Conservation (phyloP, 2,888 invertebrate genomes). For the Trissolcus japonicus region DNA sequence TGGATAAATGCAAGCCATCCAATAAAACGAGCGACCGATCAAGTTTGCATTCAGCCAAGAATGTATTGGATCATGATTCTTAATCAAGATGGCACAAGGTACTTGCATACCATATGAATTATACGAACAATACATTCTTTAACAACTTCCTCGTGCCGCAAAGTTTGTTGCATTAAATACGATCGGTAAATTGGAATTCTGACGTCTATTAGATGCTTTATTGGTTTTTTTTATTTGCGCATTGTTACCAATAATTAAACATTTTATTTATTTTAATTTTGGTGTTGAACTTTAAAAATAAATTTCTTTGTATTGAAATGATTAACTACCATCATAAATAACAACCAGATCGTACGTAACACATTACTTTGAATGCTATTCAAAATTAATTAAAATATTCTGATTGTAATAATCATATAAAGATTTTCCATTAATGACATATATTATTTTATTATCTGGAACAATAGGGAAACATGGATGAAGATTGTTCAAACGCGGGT, state of each 20-base stretch:
- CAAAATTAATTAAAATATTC: too few species aligned
- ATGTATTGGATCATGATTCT: constrained; percentile 48
- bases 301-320: too few species aligned
- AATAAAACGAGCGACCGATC: constrained; percentile 45
- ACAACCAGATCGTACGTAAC: too few species aligned
- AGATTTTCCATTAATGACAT: constrained; percentile 8
- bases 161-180: constrained; percentile 14
- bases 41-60: constrained; percentile 49
- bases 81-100: constrained; percentile 37
- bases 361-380: too few species aligned
- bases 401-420: neutral
- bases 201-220: too few species aligned
- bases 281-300: too few species aligned
- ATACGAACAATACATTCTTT: constrained; percentile 47
- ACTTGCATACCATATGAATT: constrained; percentile 26
- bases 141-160: constrained; percentile 24
- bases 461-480: neutral
- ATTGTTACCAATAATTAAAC: too few species aligned
- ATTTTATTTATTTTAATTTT: too few species aligned
- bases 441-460: constrained; percentile 23
- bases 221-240: too few species aligned
- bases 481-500: constrained; percentile 1
- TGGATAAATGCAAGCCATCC: constrained; percentile 26
- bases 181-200: constrained; percentile 24
- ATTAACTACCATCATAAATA: too few species aligned